phyloP scores from a whole-genome alignment of 2,113 vertebrate genomes.

The Phasianus colchicus region DNA sequence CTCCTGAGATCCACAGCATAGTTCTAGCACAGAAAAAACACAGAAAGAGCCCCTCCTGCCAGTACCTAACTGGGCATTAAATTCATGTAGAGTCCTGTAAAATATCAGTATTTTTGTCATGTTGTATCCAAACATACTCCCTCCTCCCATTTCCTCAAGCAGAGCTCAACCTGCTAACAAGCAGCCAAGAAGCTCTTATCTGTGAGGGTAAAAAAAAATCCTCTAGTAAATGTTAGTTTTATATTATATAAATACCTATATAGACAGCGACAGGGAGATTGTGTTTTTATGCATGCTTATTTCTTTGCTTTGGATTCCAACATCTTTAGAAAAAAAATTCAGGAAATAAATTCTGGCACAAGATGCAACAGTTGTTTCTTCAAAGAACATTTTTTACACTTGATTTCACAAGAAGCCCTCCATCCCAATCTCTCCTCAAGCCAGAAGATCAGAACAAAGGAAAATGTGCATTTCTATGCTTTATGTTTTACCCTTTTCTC shows the following conservation, averaged over 20 bases:
- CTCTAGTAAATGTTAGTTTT: conserved; percentile 36
- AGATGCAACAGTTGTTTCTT: conserved; percentile 17
- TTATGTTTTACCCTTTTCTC: conserved; percentile 18
- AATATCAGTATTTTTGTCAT: conserved; percentile 41
- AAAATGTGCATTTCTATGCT: conserved; percentile 21
- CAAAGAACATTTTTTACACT: conserved; percentile 35
- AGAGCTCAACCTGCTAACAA: conserved; percentile 58
- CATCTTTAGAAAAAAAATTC: conserved; percentile 35
- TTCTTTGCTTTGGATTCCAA: conserved; percentile 59
- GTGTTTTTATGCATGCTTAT: conserved; percentile 53
- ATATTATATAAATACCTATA: conserved; percentile 57
- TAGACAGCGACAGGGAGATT: conserved; percentile 63
- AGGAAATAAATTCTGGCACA: conserved; percentile 62
- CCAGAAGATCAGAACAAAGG: conserved; percentile 43
- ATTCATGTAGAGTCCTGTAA: conserved; percentile 34
- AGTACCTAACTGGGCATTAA: conserved; percentile 8
- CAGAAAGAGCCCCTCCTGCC: conserved; percentile 64
- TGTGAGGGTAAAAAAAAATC: neutral
- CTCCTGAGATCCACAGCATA: conserved; percentile 49
- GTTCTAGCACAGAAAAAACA: conserved; percentile 43
- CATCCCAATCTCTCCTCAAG: conserved; percentile 9
- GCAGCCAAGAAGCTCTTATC: conserved; percentile 65
- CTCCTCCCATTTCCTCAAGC: neutral
- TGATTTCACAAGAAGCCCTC: conserved; percentile 8
- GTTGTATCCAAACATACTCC: conserved; percentile 27